These are phyloP conservation scores for Podarcis raffonei DNA, from an alignment of 2,113 vertebrate species.

Conservation along the genomic window DNA sequence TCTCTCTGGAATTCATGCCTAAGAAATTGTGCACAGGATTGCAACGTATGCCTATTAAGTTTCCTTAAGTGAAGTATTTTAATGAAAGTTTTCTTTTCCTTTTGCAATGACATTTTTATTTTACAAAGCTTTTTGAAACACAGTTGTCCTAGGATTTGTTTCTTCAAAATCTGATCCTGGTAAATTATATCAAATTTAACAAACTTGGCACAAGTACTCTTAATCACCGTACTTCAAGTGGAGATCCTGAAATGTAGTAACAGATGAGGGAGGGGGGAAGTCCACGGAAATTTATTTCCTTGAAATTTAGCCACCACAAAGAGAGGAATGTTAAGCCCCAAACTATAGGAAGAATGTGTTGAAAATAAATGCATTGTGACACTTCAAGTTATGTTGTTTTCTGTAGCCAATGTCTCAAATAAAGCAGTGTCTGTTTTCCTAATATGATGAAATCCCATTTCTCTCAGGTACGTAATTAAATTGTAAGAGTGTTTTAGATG, in stretches of 20 bases:
- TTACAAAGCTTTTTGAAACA: not conserved
- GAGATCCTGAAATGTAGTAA: not conserved
- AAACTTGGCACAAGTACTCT: not conserved
- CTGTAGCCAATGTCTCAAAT: slow-evolving; percentile 10
- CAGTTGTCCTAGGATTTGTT: not conserved
- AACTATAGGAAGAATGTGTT: not conserved
- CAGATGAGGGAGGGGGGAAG: not conserved
- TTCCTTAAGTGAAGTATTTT: not conserved
- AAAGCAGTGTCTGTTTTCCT: slow-evolving; percentile 7
- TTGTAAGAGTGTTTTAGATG: slow-evolving; percentile 27
- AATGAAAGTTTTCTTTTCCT: not conserved
- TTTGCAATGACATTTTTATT: no score
- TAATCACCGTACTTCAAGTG: not conserved
- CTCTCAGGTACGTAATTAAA: slow-evolving; percentile 50
- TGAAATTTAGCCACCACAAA: not conserved
- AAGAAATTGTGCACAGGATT: not conserved
- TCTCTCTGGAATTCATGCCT: not conserved
- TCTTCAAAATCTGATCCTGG: not conserved
- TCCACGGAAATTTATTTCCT: not conserved
- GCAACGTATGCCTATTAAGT: not conserved
- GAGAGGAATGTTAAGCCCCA: not conserved
- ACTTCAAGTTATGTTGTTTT: slow-evolving; percentile 27
- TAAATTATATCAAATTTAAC: not conserved
- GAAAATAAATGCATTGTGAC: slow-evolving; percentile 29
- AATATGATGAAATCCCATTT: slow-evolving; percentile 47